Conservation (phyloP, 2,113 vertebrate species). For the Dolichallabes microphthalmus region DNA sequence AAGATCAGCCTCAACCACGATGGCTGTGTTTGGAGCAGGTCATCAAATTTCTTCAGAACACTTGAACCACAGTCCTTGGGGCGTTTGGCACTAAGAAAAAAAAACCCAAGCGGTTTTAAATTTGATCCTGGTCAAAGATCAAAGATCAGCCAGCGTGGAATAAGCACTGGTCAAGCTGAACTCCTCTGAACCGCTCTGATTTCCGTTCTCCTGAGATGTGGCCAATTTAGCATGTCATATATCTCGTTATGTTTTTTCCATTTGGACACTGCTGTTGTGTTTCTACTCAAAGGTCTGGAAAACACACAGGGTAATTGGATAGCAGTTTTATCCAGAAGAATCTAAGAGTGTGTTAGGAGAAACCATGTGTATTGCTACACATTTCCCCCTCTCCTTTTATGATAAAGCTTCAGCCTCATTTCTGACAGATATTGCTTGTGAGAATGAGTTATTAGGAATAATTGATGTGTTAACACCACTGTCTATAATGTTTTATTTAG, state of each 20-base stretch:
- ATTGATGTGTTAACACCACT: neutral
- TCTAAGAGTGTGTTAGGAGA: constrained; percentile 12
- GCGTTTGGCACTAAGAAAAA: constrained; percentile 28
- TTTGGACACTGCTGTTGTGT: constrained; percentile 39
- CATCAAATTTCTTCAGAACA: constrained; percentile 41
- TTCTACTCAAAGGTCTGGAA: constrained; percentile 34
- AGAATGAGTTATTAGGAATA: constrained; percentile 8
- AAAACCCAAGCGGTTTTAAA: constrained; percentile 37
- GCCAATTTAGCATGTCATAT: constrained; percentile 42
- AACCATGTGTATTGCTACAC: neutral
- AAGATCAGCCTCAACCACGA: constrained; percentile 26
- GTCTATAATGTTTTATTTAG: constrained; percentile 22
- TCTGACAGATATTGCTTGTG: neutral
- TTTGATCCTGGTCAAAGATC: constrained; percentile 45
- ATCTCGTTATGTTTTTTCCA: constrained; percentile 39
- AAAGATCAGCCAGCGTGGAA: constrained; percentile 27
- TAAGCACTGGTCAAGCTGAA: constrained; percentile 41
- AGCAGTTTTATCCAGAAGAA: constrained; percentile 19
- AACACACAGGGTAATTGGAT: constrained; percentile 27
- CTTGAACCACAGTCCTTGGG: constrained; percentile 35
- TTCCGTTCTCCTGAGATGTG: constrained; percentile 25
- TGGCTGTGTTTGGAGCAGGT: constrained; percentile 41
- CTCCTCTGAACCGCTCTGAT: constrained; percentile 31
- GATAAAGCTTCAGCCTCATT: neutral
- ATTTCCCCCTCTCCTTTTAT: neutral